A percentile compares a stretch with the other conserved stretches of the same genome.
Conservation (phyloP, 2,113 vertebrate species). For the Lichenostomus cassidix region DNA sequence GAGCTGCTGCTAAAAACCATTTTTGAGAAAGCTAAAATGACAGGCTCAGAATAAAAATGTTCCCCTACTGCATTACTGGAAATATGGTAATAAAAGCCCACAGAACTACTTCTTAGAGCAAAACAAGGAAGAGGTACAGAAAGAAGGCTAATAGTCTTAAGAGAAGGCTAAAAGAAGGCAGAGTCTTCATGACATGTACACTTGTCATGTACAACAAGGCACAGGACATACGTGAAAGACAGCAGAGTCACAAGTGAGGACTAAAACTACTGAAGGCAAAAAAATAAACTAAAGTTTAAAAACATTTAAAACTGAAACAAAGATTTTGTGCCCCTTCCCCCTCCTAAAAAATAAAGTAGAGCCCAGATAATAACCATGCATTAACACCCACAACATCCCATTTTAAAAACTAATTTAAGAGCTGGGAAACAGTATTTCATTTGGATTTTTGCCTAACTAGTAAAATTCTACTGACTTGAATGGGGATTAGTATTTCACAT, state of each 20-base stretch:
- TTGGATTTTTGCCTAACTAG: not conserved
- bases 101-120: not conserved
- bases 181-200: not conserved
- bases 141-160: not conserved
- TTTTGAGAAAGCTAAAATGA: not conserved
- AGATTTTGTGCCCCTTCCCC: rapidly evolving
- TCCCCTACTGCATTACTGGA: not conserved
- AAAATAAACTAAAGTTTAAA: not conserved
- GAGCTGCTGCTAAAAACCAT: not conserved
- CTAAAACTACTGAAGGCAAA: not conserved
- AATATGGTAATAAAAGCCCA: not conserved
- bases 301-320: not conserved
- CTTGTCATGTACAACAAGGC: not conserved
- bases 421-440: not conserved
- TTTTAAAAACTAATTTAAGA: not conserved
- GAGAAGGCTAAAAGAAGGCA: too few relatives aligned
- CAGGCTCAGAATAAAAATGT: not conserved
- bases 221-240: not conserved
- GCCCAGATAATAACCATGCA: not conserved
- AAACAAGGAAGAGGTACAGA: not conserved
- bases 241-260: not conserved
- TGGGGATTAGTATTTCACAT: not conserved
- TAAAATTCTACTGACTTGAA: not conserved
- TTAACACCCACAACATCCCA: not conserved
- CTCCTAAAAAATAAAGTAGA: not conserved